Evolutionary conservation across 2,113 vertebrate species (phyloP), one percentile per base, ranked within the genome.

Genomic region (Ictalurus furcatus): DNA sequence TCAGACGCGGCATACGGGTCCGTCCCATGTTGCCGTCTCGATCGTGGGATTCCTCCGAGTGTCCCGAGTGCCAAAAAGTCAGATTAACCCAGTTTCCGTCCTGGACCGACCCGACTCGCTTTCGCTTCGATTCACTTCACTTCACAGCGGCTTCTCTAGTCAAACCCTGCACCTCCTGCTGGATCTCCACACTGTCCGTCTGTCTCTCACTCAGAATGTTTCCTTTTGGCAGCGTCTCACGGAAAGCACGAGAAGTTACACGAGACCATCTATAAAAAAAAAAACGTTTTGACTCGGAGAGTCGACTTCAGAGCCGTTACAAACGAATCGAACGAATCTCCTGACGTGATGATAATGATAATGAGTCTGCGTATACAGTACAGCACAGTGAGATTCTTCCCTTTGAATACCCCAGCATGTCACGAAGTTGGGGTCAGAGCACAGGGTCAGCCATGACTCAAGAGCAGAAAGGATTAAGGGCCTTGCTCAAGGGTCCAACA

Each of bases 21-120:
- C 85, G 79, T 84, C 86, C 89, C 90, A 91, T 89, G 93, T 37
- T 79, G 84, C 90, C 37, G 91, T 93, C 90, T 92, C 92, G 84
- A 90, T 92, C 59, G 80, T 48, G 65, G 91, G 73, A 92, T 88
- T 88, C 92, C 79, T 92, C 59, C 30, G 85, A 89, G 87, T 82
- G 91, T 91, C 86, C 90, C 56, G 30, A 61, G 82, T 84, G 71
- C 65, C 65, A 89, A 84, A 90, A 89, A 90, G 56, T 85, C 73
- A 87, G 84, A 56, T 78, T 63, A 85, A 21, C 28, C 61, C 71
- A 25, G 67, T 84, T 76, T 30, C 56, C 13, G 25, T 44, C 21
- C 80, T 34, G 11, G 40, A 84, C 87, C 81, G 73, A 78, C 74
- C 1, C 25, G 21, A 48, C 4, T 44, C 40, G 40, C 40, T 44